Evolutionary conservation across 2,113 vertebrate species (phyloP).

Genomic region (Chascanopsetta lugubris): DNA sequence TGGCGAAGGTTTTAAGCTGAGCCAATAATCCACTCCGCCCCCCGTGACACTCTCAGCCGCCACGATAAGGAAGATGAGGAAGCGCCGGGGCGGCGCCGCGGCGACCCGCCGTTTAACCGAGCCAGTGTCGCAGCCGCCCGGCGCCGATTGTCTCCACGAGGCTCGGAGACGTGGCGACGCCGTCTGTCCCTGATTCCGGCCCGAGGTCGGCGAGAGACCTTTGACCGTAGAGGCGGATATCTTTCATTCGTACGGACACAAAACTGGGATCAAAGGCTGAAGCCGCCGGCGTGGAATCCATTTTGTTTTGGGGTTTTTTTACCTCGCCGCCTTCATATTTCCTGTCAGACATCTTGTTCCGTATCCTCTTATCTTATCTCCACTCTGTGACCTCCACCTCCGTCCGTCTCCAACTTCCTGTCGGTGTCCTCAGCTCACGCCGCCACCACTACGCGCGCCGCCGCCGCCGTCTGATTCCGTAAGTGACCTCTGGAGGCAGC

Average conservation of each 20-base stretch:
- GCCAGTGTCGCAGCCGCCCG: slow-evolving; percentile 47
- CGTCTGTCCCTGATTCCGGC: no score
- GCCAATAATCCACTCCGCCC: no score
- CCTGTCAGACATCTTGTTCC: slow-evolving; percentile 32
- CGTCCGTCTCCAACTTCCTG: slow-evolving; percentile 35
- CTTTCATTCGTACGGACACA: no score
- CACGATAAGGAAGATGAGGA: slow-evolving; percentile 45
- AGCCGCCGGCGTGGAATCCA: slow-evolving; percentile 11
- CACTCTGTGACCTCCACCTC: slow-evolving; percentile 22
- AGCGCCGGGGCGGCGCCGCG: slow-evolving; percentile 51
- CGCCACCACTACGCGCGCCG: background rate
- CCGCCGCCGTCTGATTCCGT: slow-evolving; percentile 30
- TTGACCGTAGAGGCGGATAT: no score
- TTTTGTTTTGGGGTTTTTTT: slow-evolving; percentile 13
- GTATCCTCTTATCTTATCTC: slow-evolving; percentile 25
- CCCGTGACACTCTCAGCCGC: no score
- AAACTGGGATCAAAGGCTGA: background rate
- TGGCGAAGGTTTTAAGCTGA: no score
- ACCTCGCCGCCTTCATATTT: no score
- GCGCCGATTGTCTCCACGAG: slow-evolving; percentile 40
- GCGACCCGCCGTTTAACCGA: slow-evolving; percentile 59
- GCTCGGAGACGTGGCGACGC: no score
- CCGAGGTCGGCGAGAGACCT: no score
- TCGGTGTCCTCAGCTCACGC: slow-evolving; percentile 23
- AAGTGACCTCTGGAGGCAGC: slow-evolving; percentile 56